phyloP scores from a whole-genome alignment of 2,888 invertebrate species.

The Cephus nigrinus region DNA sequence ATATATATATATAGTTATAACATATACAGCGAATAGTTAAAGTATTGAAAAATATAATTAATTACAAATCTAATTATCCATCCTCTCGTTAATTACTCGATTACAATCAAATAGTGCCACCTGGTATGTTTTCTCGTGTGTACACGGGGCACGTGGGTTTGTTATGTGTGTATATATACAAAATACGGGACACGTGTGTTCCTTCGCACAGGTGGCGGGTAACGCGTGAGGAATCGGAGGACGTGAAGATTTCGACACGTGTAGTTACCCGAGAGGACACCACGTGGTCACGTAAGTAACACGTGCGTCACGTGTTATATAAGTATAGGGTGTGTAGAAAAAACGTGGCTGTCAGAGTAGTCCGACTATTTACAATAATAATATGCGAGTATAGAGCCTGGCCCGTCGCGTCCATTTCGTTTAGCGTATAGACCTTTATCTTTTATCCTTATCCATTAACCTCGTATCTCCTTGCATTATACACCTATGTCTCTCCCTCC shows the following conservation, averaged over 20 bases:
- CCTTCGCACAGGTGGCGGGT: not conserved
- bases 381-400: constrained; percentile 31
- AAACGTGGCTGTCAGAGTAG: constrained; percentile 33
- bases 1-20: constrained; percentile 42
- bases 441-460: constrained; percentile 2
- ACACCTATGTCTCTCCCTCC: not conserved
- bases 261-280: no score
- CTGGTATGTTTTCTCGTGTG: not conserved
- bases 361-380: constrained; percentile 31
- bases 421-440: not conserved
- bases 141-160: not conserved
- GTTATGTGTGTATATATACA: constrained; percentile 11
- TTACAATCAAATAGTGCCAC: constrained; percentile 34
- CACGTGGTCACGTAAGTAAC: no score
- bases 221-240: no score
- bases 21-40: constrained; percentile 64
- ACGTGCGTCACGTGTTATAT: not conserved
- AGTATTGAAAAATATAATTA: constrained; percentile 66
- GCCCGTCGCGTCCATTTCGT: constrained; percentile 20
- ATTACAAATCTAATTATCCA: constrained; percentile 64
- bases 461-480: not conserved
- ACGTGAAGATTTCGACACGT: no score
- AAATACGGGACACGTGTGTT: constrained; percentile 6
- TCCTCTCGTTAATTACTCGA: constrained; percentile 33
- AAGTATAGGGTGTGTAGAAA: constrained; percentile 7